phyloP scores from a whole-genome alignment of 2,113 vertebrate genomes.

The Misgurnus anguillicaudatus region DNA sequence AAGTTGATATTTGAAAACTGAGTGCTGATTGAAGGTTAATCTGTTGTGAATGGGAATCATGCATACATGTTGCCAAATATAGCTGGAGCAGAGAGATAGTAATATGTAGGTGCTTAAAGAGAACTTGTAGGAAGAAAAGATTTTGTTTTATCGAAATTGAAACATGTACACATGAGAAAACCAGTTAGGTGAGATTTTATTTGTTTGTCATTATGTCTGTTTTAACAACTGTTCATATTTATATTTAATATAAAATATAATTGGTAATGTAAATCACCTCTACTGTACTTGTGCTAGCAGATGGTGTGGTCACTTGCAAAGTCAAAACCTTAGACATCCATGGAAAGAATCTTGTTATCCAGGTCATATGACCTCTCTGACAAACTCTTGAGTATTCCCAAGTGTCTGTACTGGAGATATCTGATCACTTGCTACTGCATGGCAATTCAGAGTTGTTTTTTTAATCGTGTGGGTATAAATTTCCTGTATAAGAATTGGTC shows the following conservation, averaged over 20 bases:
- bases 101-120: background rate
- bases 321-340: constrained; percentile 31
- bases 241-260: background rate
- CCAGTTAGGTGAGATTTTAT: background rate
- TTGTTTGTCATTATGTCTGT: background rate
- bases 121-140: background rate
- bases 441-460: background rate
- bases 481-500: background rate
- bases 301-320: background rate
- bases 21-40: background rate
- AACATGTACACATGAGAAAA: background rate
- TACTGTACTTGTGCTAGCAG: background rate
- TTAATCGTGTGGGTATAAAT: background rate
- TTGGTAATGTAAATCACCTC: background rate
- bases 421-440: constrained; percentile 2
- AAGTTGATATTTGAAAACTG: too few species aligned
- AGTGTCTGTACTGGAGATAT: background rate
- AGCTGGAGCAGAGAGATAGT: background rate
- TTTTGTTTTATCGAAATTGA: background rate
- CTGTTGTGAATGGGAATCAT: background rate
- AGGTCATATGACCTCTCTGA: constrained; percentile 16
- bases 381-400: background rate
- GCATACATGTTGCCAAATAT: too few species aligned
- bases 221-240: too few species aligned
- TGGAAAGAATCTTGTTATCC: constrained; percentile 42